Conservation (phyloP, 2,113 vertebrate species). For the Hippolais icterina region DNA sequence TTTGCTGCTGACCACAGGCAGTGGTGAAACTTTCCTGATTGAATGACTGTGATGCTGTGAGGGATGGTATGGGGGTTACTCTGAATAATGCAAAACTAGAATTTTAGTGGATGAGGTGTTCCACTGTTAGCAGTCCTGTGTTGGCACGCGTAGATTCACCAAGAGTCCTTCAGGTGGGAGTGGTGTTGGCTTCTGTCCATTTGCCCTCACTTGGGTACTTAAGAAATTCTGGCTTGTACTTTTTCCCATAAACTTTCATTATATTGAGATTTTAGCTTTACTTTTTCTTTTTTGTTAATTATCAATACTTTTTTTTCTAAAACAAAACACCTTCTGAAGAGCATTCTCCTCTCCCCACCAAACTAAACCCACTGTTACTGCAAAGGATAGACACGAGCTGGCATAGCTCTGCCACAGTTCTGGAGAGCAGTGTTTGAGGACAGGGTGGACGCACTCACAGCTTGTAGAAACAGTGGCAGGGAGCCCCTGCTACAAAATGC, state of each 20-base stretch:
- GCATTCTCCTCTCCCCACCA: not conserved
- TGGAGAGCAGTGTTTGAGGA: not conserved
- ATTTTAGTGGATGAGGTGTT: not conserved
- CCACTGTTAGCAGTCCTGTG: not conserved
- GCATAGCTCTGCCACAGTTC: fast-evolving
- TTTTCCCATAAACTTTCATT: not conserved
- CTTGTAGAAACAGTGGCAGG: not conserved
- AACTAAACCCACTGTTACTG: not conserved
- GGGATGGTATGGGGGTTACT: not conserved
- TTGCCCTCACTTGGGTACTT: not conserved
- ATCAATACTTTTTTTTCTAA: not conserved
- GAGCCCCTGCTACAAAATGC: not conserved
- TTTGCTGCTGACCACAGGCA: not conserved
- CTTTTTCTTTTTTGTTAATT: not conserved
- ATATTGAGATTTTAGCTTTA: not conserved
- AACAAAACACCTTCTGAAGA: not conserved
- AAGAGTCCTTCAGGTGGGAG: not conserved
- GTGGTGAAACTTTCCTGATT: not conserved
- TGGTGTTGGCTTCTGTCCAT: not conserved
- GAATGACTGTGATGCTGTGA: not conserved
- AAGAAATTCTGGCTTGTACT: not conserved
- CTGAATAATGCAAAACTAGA: not conserved
- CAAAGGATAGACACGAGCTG: not conserved
- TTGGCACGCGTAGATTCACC: not conserved
- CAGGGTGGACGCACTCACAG: fast-evolving